Conservation (phyloP, 2,888 invertebrate genomes). For the Standfussiana lucernea region DNA sequence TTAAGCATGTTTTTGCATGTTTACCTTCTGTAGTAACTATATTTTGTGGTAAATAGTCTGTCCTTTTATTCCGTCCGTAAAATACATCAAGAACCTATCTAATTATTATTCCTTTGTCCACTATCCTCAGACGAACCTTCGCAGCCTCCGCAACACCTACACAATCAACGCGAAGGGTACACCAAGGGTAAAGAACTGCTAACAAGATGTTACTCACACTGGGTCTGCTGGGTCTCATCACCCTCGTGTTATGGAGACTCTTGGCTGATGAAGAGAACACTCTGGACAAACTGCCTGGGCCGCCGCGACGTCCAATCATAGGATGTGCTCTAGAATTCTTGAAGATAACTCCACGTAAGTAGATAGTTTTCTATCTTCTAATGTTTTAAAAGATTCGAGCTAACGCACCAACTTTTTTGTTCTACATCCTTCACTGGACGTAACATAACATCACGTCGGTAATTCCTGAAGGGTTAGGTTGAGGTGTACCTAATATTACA, state of each 20-base stretch:
- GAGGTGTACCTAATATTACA: too few relatives aligned
- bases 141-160: not conserved
- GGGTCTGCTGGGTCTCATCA: constrained; percentile 37
- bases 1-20: not conserved
- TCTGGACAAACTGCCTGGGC: constrained; percentile 75
- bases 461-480: too few relatives aligned
- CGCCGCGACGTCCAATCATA: constrained; percentile 70
- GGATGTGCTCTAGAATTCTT: constrained; percentile 72
- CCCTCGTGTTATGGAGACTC: constrained; percentile 59
- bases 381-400: not conserved
- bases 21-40: not conserved
- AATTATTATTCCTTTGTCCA: not conserved
- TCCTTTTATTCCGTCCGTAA: not conserved
- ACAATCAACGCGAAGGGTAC: not conserved
- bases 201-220: constrained; percentile 49
- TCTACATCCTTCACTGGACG: too few relatives aligned
- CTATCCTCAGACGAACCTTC: constrained; percentile 41
- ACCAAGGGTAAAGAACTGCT: not conserved
- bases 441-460: too few relatives aligned
- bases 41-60: not conserved
- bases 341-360: constrained; percentile 67
- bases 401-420: too few relatives aligned
- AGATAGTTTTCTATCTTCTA: not conserved
- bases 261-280: constrained; percentile 64
- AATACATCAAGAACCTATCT: constrained; percentile 1